Evolutionary conservation across 2,888 invertebrate genomes (phyloP).

Genomic region (Flexamia atlantica): DNA sequence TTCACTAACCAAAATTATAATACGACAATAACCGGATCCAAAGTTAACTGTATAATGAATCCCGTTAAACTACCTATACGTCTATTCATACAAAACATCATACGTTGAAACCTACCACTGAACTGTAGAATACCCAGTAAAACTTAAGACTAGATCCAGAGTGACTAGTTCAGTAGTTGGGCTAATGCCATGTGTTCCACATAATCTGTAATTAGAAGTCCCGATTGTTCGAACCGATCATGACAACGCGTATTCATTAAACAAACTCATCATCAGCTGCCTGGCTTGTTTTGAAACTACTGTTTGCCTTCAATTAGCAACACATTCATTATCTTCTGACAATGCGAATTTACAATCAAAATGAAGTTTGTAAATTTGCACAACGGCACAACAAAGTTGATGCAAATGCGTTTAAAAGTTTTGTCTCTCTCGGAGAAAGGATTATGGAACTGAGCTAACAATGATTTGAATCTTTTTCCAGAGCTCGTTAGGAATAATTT

Average conservation of each 20-base stretch:
- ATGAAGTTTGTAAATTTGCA: conserved; percentile 12
- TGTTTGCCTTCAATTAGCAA: conserved; percentile 24
- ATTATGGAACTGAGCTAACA: neutral
- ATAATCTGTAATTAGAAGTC: neutral
- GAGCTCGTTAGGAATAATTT: too few relatives aligned
- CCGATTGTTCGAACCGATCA: neutral
- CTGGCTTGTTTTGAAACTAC: neutral
- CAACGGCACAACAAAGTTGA: conserved; percentile 18
- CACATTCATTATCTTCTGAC: conserved; percentile 31
- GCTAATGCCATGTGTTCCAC: neutral
- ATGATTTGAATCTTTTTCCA: neutral
- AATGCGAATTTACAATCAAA: conserved; percentile 13
- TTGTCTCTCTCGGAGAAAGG: neutral
- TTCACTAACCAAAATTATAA: too few relatives aligned
- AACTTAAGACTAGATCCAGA: too few relatives aligned
- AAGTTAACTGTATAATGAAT: too few relatives aligned
- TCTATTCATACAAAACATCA: too few relatives aligned
- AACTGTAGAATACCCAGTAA: too few relatives aligned
- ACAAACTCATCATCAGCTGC: neutral
- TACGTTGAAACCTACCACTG: too few relatives aligned
- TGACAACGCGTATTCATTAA: conserved; percentile 13
- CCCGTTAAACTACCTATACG: too few relatives aligned
- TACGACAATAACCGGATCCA: too few relatives aligned
- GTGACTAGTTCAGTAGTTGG: neutral
- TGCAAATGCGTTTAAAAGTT: conserved; percentile 30